These are phyloP conservation scores for Acanthopleura granulata DNA, from an alignment of 2,888 invertebrate species.

Conservation along the genomic window DNA sequence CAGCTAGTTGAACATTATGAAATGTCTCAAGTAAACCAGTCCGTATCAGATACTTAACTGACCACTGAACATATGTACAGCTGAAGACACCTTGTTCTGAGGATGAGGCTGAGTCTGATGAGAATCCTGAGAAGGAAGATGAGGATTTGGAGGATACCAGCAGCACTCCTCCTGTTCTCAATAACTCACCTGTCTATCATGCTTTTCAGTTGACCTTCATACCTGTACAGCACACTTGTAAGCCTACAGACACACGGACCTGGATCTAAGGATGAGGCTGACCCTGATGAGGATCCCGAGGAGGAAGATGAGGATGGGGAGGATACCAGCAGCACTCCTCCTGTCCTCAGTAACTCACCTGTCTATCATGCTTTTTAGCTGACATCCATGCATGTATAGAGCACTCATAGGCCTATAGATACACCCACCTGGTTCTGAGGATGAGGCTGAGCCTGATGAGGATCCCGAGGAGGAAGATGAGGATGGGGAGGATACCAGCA, in stretches of 20 bases:
- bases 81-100: too few relatives aligned
- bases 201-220: too few relatives aligned
- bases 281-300: background rate
- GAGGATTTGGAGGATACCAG: slow-evolving; percentile 24
- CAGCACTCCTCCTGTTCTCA: slow-evolving; percentile 45
- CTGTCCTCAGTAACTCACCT: slow-evolving; percentile 49
- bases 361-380: too few relatives aligned
- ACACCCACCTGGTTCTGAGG: background rate
- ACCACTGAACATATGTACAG: too few relatives aligned
- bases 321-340: slow-evolving; percentile 39
- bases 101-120: background rate
- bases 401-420: too few relatives aligned
- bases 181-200: slow-evolving; percentile 53
- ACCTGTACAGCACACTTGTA: too few relatives aligned
- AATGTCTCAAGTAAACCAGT: too few relatives aligned
- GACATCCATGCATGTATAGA: too few relatives aligned
- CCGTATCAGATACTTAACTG: too few relatives aligned
- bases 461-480: background rate
- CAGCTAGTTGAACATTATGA: too few relatives aligned
- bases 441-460: background rate
- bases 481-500: slow-evolving; percentile 29
- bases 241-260: too few relatives aligned
- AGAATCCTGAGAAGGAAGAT: background rate
- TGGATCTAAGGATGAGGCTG: too few relatives aligned
- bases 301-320: slow-evolving; percentile 18